Percentiles rank a stretch among this genome's conserved stretches.
Evolutionary conservation across 2,113 vertebrate genomes (phyloP).

Genomic region (Pagrus major): DNA sequence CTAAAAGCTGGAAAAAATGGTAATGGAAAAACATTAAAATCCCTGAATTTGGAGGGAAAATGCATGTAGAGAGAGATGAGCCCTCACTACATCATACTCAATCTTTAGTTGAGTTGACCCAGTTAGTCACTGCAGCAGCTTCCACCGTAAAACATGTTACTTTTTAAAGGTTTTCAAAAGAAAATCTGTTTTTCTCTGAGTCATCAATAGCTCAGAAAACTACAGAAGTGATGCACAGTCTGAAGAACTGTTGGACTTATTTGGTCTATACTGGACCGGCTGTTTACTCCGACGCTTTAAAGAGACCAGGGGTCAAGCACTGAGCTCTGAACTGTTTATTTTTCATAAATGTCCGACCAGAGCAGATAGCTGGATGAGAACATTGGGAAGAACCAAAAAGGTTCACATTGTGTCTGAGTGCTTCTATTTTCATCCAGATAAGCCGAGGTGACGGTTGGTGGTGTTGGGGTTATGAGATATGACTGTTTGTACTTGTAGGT

Average conservation of each 20-base stretch:
- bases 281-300: constrained; percentile 42
- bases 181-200: neutral
- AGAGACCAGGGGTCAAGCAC: constrained; percentile 44
- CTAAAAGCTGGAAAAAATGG: neutral
- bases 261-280: neutral
- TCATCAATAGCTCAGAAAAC: neutral
- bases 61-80: neutral
- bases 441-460: neutral
- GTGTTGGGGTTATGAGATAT: neutral
- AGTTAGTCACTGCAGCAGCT: neutral
- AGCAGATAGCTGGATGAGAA: neutral
- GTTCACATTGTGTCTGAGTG: neutral
- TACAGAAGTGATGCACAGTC: neutral
- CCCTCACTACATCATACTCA: neutral
- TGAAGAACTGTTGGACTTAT: neutral
- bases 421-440: constrained; percentile 8
- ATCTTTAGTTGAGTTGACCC: neutral
- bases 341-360: constrained; percentile 48
- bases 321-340: constrained; percentile 54
- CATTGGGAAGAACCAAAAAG: neutral
- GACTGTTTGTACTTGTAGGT: neutral
- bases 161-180: neutral
- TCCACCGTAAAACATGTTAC: neutral
- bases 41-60: neutral
- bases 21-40: neutral